Evolutionary conservation across 2,888 invertebrate species (phyloP).

Genomic region (Meteorus cinctellus): DNA sequence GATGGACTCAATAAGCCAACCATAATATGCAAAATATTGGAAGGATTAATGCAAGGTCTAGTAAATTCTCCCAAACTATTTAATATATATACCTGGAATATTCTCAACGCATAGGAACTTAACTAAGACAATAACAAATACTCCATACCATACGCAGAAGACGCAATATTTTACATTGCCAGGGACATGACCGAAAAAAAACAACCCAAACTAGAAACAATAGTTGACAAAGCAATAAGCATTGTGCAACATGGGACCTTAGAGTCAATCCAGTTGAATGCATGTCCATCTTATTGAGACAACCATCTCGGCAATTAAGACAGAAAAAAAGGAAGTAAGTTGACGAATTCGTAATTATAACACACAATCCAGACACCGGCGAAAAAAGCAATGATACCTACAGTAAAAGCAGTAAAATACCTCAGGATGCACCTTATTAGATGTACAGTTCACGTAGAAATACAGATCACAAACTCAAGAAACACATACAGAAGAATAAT

Average conservation of each 20-base stretch:
- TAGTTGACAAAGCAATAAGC: background rate
- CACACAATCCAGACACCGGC: background rate
- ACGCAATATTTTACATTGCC: background rate
- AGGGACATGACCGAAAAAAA: background rate
- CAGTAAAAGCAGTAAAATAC: background rate
- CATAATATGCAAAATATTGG: background rate
- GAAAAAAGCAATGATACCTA: background rate
- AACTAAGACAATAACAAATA: background rate
- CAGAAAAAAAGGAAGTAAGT: background rate
- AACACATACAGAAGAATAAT: background rate
- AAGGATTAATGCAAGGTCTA: background rate
- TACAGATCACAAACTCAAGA: background rate
- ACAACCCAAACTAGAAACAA: background rate
- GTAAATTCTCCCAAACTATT: background rate
- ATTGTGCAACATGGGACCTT: background rate
- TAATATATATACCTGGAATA: background rate
- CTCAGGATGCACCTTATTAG: background rate
- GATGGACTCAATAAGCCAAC: background rate
- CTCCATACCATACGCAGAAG: constrained; percentile 4
- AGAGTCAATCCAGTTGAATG: constrained; percentile 14
- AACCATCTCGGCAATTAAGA: background rate
- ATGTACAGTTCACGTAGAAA: background rate
- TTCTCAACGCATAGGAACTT: background rate
- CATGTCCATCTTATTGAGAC: no score
- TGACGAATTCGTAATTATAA: background rate